phyloP scores from a whole-genome alignment of 1,140 invertebrate genomes.

The Drosophila nigrodunni region DNA sequence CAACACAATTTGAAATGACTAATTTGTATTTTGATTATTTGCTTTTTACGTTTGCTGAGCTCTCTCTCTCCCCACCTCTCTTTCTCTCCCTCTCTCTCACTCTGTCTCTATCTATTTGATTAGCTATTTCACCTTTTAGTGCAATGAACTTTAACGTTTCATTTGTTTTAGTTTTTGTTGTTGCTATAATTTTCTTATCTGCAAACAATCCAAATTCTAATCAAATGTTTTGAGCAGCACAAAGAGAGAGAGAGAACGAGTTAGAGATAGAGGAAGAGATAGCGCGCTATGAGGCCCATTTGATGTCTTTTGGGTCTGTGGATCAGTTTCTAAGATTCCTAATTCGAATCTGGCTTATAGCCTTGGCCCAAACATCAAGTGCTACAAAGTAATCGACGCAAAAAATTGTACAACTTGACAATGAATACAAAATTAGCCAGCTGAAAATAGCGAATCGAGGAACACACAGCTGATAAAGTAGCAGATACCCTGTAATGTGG shows the following conservation, averaged over 20 bases:
- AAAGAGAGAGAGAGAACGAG: no score
- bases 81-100: not conserved
- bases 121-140: slow-evolving; percentile 10
- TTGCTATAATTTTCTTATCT: slow-evolving; percentile 26
- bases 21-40: slow-evolving; percentile 46
- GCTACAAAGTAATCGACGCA: slow-evolving; percentile 12
- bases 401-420: slow-evolving; percentile 49
- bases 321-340: not conserved
- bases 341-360: not conserved
- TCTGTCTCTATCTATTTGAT: no score
- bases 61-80: not conserved
- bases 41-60: slow-evolving; percentile 2
- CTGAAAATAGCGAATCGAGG: slow-evolving; percentile 30
- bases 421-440: slow-evolving; percentile 42
- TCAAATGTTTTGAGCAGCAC: not conserved
- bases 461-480: not conserved
- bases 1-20: slow-evolving; percentile 41
- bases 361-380: slow-evolving; percentile 22
- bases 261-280: no score
- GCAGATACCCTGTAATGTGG: not conserved
- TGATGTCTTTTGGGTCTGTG: no score
- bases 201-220: slow-evolving; percentile 1
- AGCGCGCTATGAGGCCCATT: no score
- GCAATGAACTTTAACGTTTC: slow-evolving; percentile 37
- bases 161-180: not conserved